Conservation (phyloP, 2,888 invertebrate species). For the Tachina lurida region DNA sequence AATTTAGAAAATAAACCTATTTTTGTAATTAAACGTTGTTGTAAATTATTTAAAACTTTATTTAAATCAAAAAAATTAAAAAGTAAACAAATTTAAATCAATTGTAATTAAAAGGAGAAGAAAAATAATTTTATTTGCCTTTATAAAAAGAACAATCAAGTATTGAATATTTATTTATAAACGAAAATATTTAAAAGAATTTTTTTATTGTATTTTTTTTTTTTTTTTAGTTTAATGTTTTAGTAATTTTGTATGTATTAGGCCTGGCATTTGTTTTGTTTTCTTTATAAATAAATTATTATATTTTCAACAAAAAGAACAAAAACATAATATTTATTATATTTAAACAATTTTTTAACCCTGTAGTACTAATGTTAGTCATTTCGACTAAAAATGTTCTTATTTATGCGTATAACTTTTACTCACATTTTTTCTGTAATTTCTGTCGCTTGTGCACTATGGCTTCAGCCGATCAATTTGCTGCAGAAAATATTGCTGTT, state of each 20-base stretch:
- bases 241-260: constrained; percentile 59
- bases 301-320: constrained; percentile 54
- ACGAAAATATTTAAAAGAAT: constrained; percentile 59
- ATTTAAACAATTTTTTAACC: neutral
- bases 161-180: constrained; percentile 65
- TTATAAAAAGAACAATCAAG: constrained; percentile 46
- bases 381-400: too few relatives aligned
- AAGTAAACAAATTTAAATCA: constrained; percentile 54
- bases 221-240: constrained; percentile 60
- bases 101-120: constrained; percentile 52
- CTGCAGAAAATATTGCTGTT: too few relatives aligned
- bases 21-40: constrained; percentile 45
- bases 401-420: too few relatives aligned
- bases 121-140: constrained; percentile 37
- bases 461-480: too few relatives aligned
- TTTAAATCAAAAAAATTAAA: neutral
- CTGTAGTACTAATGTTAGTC: neutral
- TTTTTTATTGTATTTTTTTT: constrained; percentile 28
- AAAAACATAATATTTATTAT: neutral
- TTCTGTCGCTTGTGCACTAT: too few relatives aligned
- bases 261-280: constrained; percentile 70
- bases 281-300: constrained; percentile 71
- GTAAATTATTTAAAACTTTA: constrained; percentile 61
- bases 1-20: constrained; percentile 24
- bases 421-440: too few relatives aligned